These are phyloP conservation scores for Drosophila crucigera DNA, from an alignment of 2,888 invertebrate genomes.

Conservation along the genomic window DNA sequence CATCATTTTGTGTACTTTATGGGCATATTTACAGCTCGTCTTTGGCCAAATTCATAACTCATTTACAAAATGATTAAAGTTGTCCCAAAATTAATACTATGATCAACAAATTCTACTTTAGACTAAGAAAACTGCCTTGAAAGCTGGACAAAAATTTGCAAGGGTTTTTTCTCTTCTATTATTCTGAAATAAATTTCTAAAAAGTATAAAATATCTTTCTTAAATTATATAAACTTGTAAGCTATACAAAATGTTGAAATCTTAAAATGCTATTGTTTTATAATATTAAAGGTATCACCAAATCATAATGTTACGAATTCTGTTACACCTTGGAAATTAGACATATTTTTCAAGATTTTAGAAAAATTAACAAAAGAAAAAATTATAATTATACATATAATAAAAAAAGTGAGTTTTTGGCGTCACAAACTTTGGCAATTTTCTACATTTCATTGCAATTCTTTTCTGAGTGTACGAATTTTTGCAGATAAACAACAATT, in stretches of 20 bases:
- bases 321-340: accelerated
- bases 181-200: background rate
- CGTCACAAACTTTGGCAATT: background rate
- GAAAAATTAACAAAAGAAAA: no score
- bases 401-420: background rate
- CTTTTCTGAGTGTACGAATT: background rate
- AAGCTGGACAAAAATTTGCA: no score
- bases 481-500: background rate
- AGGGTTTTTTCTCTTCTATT: background rate
- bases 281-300: no score
- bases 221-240: no score
- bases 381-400: background rate
- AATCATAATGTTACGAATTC: no score
- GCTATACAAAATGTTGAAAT: no score
- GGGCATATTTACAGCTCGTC: background rate
- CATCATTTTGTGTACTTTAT: conserved; percentile 2
- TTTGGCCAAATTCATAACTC: background rate
- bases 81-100: background rate
- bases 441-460: background rate
- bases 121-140: background rate
- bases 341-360: no score
- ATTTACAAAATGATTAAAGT: background rate
- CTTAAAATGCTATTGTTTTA: no score
- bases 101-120: background rate
- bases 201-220: background rate